Conservation (phyloP, 2,888 invertebrate genomes). For the Eurytoma adleriae region DNA sequence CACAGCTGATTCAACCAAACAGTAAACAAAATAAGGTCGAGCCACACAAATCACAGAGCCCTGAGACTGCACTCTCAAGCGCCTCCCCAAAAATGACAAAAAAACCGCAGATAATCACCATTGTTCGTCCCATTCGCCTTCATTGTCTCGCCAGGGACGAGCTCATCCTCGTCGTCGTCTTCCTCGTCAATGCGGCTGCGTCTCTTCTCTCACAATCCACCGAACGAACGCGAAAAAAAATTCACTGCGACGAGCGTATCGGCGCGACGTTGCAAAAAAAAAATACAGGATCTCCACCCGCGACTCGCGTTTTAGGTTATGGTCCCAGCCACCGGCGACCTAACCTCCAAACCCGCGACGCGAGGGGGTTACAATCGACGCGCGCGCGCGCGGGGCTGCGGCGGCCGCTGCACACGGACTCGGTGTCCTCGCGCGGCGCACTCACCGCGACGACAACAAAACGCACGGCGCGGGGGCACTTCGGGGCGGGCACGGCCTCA, state of each 20-base stretch:
- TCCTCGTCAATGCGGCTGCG: slow-evolving; percentile 37
- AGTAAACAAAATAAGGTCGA: neutral
- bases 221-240: slow-evolving; percentile 4
- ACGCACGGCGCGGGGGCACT: neutral
- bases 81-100: neutral
- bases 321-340: slow-evolving; percentile 68
- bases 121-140: slow-evolving; percentile 76
- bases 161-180: slow-evolving; percentile 65
- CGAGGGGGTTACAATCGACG: slow-evolving; percentile 54
- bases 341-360: slow-evolving; percentile 69
- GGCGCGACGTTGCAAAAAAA: slow-evolving; percentile 12
- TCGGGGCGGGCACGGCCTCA: slow-evolving; percentile 32
- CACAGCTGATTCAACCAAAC: slow-evolving; percentile 7
- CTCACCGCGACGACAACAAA: neutral
- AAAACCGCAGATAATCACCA: slow-evolving; percentile 68
- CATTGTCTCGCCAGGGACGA: slow-evolving; percentile 70
- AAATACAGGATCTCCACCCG: slow-evolving; percentile 15
- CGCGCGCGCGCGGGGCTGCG: slow-evolving; percentile 8
- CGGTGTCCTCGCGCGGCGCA: slow-evolving; percentile 24
- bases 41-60: neutral
- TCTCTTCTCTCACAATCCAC: neutral
- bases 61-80: neutral
- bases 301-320: slow-evolving; percentile 39
- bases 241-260: neutral
- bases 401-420: neutral